Percentiles rank a stretch among this genome's conserved stretches.
These are phyloP conservation scores for Tolmerus cingulatus DNA, from an alignment of 2,888 invertebrate species.

Conservation along the genomic window DNA sequence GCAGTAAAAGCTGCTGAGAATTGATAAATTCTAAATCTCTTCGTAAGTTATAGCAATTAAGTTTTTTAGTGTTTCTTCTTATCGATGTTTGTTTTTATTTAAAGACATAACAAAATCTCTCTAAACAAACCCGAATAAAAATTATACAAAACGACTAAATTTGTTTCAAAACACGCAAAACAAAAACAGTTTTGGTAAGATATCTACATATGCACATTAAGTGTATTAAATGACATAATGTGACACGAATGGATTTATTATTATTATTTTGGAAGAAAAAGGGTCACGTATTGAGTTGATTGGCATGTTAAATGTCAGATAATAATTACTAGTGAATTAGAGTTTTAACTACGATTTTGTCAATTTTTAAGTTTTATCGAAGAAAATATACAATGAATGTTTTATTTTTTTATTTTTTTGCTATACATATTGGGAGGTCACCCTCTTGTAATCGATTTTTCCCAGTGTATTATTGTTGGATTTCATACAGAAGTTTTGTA, in stretches of 20 bases:
- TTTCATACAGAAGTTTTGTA: not conserved
- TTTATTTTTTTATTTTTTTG: too few species aligned
- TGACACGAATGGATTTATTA: not conserved
- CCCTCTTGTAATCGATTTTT: not conserved
- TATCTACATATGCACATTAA: not conserved
- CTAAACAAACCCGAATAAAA: not conserved
- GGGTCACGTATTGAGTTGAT: not conserved
- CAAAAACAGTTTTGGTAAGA: not conserved
- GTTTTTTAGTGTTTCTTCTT: not conserved
- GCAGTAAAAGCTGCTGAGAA: not conserved
- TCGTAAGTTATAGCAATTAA: not conserved
- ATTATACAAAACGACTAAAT: not conserved
- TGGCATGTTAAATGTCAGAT: not conserved
- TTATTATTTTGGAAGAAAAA: not conserved
- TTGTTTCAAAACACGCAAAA: not conserved
- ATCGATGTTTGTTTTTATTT: not conserved
- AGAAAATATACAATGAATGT: too few species aligned
- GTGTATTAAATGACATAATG: not conserved
- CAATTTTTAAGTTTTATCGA: too few species aligned
- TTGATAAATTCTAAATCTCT: not conserved
- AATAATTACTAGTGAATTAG: not conserved
- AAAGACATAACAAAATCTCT: not conserved
- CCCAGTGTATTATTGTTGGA: not conserved
- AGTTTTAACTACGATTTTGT: not conserved
- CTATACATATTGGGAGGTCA: not conserved